Percentiles rank a stretch among this genome's conserved stretches.
phyloP scores from a whole-genome alignment of 2,113 vertebrate species.

The Amazona vittata region DNA sequence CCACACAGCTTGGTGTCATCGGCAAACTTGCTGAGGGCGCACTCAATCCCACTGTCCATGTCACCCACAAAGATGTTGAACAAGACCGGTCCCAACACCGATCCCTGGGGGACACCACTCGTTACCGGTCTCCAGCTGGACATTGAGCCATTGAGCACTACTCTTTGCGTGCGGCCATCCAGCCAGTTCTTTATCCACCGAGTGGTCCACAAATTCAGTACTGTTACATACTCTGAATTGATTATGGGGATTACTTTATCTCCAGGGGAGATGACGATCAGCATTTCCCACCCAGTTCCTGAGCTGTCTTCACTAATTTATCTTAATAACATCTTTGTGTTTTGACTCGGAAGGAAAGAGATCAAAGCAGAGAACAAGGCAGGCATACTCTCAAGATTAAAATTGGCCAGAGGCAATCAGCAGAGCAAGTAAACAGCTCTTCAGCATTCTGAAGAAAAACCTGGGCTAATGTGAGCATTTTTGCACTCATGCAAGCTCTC shows the following conservation, averaged over 20 bases:
- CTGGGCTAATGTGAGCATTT: neutral
- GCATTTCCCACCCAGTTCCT: slow-evolving; percentile 53
- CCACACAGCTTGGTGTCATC: too few species aligned
- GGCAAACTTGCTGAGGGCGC: too few species aligned
- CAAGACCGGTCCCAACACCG: too few species aligned
- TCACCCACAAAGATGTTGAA: too few species aligned
- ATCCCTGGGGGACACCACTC: too few species aligned
- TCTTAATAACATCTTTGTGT: slow-evolving; percentile 63
- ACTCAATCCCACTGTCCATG: too few species aligned
- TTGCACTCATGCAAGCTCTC: neutral
- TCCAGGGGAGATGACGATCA: slow-evolving; percentile 45
- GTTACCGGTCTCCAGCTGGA: too few species aligned
- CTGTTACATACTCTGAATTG: neutral
- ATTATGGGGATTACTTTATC: slow-evolving; percentile 42
- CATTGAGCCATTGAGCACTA: too few species aligned
- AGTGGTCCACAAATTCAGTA: too few species aligned
- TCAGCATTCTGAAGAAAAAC: slow-evolving; percentile 10
- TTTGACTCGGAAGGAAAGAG: slow-evolving; percentile 48
- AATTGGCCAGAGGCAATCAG: slow-evolving; percentile 47
- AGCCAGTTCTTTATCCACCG: too few species aligned
- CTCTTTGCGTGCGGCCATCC: too few species aligned
- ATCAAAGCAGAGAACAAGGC: slow-evolving; percentile 56
- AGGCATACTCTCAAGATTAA: slow-evolving; percentile 31
- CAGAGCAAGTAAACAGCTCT: slow-evolving; percentile 50
- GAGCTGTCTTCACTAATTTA: slow-evolving; percentile 55